Evolutionary conservation across 2,113 vertebrate species (phyloP).

Genomic region (Mormyrus iriodes): DNA sequence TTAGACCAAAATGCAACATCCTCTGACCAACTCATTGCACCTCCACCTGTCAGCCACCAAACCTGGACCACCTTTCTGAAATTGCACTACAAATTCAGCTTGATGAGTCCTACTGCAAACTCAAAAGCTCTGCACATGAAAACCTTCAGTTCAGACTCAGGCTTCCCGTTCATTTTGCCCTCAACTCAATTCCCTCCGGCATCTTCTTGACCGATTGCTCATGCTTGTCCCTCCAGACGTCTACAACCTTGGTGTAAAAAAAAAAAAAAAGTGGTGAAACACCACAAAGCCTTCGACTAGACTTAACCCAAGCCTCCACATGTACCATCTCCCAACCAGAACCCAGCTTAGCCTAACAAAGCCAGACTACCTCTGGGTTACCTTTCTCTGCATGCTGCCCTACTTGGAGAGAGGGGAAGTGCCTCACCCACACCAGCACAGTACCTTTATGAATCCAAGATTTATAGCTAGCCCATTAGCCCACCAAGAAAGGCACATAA

Average conservation of each 20-base stretch:
- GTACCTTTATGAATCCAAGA: constrained; percentile 24
- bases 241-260: not conserved
- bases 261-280: not conserved
- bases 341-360: constrained; percentile 5
- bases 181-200: not conserved
- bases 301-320: not conserved
- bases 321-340: not conserved
- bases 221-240: not conserved
- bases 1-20: not conserved
- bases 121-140: not conserved
- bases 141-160: constrained; percentile 11
- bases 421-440: not conserved
- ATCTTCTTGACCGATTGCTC: not conserved
- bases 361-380: not conserved
- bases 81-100: not conserved
- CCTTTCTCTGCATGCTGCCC: not conserved
- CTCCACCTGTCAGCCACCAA: not conserved
- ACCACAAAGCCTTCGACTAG: not conserved
- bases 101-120: not conserved
- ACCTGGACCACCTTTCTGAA: not conserved
- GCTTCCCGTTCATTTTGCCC: not conserved
- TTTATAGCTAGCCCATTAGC: constrained; percentile 17
- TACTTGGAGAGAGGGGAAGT: not conserved
- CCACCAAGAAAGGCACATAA: constrained; percentile 29
- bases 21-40: not conserved